Evolutionary conservation across 2,888 invertebrate species (phyloP).

Genomic region (Orthonevra nobilis): DNA sequence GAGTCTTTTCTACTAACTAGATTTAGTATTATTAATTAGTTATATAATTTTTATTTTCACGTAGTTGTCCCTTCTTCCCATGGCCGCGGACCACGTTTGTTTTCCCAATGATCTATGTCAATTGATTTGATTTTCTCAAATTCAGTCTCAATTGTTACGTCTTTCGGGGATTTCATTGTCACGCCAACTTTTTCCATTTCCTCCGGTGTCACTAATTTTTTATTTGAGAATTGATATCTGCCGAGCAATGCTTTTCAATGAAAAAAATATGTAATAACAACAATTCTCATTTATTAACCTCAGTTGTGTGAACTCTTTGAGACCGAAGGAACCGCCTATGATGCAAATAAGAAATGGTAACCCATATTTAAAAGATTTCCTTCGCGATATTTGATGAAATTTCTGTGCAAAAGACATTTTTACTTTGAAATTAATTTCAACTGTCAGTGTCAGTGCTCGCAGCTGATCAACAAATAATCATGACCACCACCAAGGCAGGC

Average conservation of each 20-base stretch:
- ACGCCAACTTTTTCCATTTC: constrained; percentile 86
- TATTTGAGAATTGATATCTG: constrained; percentile 83
- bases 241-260: too few species aligned
- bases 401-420: constrained; percentile 74
- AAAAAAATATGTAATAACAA: too few species aligned
- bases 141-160: constrained; percentile 87
- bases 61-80: constrained; percentile 93
- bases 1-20: too few species aligned
- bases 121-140: constrained; percentile 87
- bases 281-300: too few species aligned
- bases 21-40: too few species aligned
- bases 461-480: too few species aligned
- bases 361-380: constrained; percentile 83
- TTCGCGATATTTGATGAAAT: constrained; percentile 72
- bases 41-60: too few species aligned
- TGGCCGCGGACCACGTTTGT: constrained; percentile 90
- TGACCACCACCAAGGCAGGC: too few species aligned
- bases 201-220: constrained; percentile 83
- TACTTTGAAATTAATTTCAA: background rate
- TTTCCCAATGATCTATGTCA: constrained; percentile 92
- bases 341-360: constrained; percentile 87
- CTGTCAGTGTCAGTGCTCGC: too few species aligned
- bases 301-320: constrained; percentile 87
- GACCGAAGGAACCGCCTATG: constrained; percentile 88
- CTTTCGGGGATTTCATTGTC: constrained; percentile 83